Percentiles rank a stretch among this genome's conserved stretches.
Conservation (phyloP, 2,797 vertebrate genomes). For the Cossypha heuglini region DNA sequence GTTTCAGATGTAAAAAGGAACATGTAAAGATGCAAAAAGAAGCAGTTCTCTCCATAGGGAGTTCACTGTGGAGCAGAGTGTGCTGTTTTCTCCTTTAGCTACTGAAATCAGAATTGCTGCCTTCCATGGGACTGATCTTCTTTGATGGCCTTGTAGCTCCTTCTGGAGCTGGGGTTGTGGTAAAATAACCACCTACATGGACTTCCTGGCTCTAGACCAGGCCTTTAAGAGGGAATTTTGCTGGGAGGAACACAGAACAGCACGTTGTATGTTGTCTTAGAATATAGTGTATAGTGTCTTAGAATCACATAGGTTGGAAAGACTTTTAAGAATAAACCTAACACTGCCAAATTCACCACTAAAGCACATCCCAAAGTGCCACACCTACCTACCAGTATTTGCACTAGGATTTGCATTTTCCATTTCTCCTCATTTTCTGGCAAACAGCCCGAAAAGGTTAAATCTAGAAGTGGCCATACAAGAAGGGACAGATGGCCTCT, state of each 20-base stretch:
- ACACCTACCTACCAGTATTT: background rate
- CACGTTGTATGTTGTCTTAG: fast-evolving
- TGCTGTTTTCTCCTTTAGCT: background rate
- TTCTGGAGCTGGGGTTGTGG: background rate
- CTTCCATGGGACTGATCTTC: background rate
- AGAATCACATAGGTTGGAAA: background rate
- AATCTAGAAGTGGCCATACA: background rate
- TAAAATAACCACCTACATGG: background rate
- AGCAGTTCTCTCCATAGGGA: background rate
- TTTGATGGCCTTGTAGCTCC: background rate
- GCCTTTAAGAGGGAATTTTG: background rate
- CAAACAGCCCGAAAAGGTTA: background rate
- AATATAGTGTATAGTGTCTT: background rate
- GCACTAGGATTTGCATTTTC: background rate
- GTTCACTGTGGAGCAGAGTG: background rate
- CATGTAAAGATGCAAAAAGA: background rate
- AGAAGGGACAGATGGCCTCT: background rate
- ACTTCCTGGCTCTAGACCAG: background rate
- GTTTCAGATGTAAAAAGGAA: background rate
- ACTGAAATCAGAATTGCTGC: background rate
- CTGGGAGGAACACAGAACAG: background rate
- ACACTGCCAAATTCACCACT: background rate
- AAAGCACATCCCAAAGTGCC: background rate
- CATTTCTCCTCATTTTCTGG: background rate
- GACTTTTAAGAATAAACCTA: background rate